A percentile compares a stretch with the other conserved stretches of the same genome.
These are phyloP conservation scores for Numida meleagris DNA, from an alignment of 2,113 vertebrate species.

Conservation along the genomic window DNA sequence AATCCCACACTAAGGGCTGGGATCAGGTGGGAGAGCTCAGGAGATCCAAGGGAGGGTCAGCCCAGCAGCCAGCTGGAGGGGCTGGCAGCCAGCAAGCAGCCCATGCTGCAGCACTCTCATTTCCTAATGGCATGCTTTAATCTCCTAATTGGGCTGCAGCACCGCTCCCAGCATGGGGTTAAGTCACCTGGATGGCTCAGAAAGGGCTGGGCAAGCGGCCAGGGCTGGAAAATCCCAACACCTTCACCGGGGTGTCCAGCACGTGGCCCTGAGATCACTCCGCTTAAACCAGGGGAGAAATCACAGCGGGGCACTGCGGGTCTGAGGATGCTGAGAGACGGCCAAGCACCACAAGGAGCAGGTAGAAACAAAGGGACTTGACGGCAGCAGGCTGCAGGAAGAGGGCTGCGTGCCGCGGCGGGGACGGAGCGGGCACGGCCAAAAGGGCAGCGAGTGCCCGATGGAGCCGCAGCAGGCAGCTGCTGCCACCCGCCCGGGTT, in stretches of 20 bases:
- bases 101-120: background rate
- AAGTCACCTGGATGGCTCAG: background rate
- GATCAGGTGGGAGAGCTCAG: background rate
- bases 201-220: background rate
- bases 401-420: background rate
- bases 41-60: background rate
- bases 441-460: background rate
- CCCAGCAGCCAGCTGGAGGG: background rate
- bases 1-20: background rate
- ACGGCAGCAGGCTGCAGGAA: background rate
- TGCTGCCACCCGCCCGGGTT: conserved; percentile 38
- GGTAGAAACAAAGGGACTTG: background rate
- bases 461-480: background rate
- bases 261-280: too few species aligned
- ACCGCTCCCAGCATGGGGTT: background rate
- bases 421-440: background rate
- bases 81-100: background rate
- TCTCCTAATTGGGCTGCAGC: conserved; percentile 11
- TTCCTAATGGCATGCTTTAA: background rate
- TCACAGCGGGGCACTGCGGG: too few species aligned
- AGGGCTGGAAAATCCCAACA: background rate
- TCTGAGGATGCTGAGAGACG: background rate
- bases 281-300: background rate
- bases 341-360: background rate
- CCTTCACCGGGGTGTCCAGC: background rate